Evolutionary conservation across 35 echinoderm and acorn worm species (phyloP), one percentile per base, ranked within the genome.

Genomic region (Apostichopus japonicus): DNA sequence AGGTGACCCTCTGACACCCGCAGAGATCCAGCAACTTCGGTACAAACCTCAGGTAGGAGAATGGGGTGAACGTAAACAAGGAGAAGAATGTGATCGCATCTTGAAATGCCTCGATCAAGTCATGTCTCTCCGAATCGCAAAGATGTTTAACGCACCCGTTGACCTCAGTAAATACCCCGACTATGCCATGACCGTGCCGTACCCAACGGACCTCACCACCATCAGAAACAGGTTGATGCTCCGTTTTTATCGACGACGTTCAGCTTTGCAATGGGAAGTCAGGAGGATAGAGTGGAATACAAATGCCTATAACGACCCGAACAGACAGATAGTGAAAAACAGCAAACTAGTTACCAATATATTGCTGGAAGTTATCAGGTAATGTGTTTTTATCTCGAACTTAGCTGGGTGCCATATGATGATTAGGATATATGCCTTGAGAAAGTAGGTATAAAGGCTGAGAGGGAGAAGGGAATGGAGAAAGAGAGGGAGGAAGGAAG

Each of bases 261-360:
- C 96, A 17, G 92, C 96, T 6, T 86, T 98, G 14, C 84, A 94
- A 57, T 98, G 96, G 96, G 96, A 98, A 55, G 77, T 98, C 61
- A 33, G 94, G 76, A 71, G 92, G 8, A 91, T 98, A 4, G 96
- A 98, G 82, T 73, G 90, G 55, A 98, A 98, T 56, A 90, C 96
- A 27, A 44, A 86, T 5, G 25, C 55, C 56, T 95, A 95, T 55
- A 95, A 98, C 83, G 94, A 95, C 16, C 83, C 79, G 56, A 93
- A 92, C 14, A 98, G 96, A 73, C 86, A 91, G 76, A 95, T 98
- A 56, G 96, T 98, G 11, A 61, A 93, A 93, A 65, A 94, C 72
- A 72, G 94, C 96, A 91, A 95, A 77, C 59, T 92, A 19, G n/a
- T 98, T 5, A 95, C 92, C 33, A 98, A 95, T 33, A 84, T 98